These are phyloP conservation scores for Volucella bombylans DNA, from an alignment of 2,888 invertebrate species.

Conservation along the genomic window DNA sequence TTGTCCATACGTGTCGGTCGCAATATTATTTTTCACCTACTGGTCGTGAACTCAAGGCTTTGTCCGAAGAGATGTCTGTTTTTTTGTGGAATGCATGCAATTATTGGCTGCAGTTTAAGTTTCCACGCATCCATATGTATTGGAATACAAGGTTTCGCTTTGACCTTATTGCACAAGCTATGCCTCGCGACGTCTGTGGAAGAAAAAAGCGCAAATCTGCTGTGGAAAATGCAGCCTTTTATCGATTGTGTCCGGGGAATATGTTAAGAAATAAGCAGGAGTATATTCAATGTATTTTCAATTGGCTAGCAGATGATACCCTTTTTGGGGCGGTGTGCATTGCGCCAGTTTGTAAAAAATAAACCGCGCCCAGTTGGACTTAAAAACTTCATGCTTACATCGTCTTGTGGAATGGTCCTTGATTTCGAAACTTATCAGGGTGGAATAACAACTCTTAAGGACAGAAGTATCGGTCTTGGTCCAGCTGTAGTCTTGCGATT, in stretches of 20 bases:
- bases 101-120: not conserved
- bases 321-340: not conserved
- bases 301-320: no score
- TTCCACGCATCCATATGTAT: not conserved
- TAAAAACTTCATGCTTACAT: not conserved
- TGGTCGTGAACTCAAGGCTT: not conserved
- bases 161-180: not conserved
- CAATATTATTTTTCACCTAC: not conserved
- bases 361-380: not conserved
- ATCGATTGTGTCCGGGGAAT: not conserved
- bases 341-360: constrained; percentile 5
- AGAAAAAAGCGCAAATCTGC: not conserved
- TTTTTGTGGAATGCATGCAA: not conserved
- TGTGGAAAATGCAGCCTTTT: not conserved
- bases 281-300: constrained; percentile 23
- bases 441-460: not conserved
- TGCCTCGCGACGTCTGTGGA: not conserved
- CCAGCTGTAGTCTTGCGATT: constrained; percentile 3
- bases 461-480: constrained; percentile 1
- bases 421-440: constrained; percentile 5
- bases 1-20: not conserved
- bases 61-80: not conserved
- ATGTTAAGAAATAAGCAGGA: not conserved
- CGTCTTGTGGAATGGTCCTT: constrained; percentile 5
- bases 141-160: constrained; percentile 1